Conservation (phyloP, 1,140 invertebrate species). For the Trichonephila clavipes region DNA sequence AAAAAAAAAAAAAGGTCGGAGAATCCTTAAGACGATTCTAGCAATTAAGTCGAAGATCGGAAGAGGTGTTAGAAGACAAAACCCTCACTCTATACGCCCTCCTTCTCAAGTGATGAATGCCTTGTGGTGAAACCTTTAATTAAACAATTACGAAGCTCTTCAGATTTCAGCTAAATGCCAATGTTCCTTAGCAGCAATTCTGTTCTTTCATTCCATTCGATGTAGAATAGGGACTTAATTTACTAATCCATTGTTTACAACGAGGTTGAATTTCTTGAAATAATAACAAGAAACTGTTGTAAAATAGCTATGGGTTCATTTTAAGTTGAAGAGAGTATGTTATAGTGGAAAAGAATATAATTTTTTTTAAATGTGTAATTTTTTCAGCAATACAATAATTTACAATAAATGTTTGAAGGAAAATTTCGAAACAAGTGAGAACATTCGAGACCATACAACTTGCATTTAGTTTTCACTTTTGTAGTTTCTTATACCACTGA, state of each 20-base stretch:
- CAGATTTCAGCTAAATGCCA: slow-evolving; percentile 50
- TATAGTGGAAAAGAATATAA: not conserved
- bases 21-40: slow-evolving; percentile 35
- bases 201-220: not conserved
- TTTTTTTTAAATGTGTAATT: too few relatives aligned
- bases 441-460: too few relatives aligned
- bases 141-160: slow-evolving; percentile 73
- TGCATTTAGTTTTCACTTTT: too few relatives aligned
- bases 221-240: not conserved
- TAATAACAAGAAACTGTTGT: not conserved
- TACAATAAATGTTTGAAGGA: too few relatives aligned
- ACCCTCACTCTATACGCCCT: not conserved
- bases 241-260: slow-evolving; percentile 19
- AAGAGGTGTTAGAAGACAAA: not conserved
- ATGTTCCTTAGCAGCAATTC: slow-evolving; percentile 17
- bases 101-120: slow-evolving; percentile 62
- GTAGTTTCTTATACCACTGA: too few relatives aligned
- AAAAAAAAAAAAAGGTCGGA: slow-evolving; percentile 19
- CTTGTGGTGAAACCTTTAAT: slow-evolving; percentile 65
- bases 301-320: not conserved
- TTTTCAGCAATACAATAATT: too few relatives aligned
- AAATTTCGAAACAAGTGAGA: too few relatives aligned
- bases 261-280: not conserved
- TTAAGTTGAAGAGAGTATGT: not conserved
- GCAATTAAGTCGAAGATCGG: slow-evolving; percentile 58